Evolutionary conservation across 1,140 invertebrate species (phyloP), one percentile per base, ranked within the genome.

Genomic region (Pseudomyrmex flavicornis): DNA sequence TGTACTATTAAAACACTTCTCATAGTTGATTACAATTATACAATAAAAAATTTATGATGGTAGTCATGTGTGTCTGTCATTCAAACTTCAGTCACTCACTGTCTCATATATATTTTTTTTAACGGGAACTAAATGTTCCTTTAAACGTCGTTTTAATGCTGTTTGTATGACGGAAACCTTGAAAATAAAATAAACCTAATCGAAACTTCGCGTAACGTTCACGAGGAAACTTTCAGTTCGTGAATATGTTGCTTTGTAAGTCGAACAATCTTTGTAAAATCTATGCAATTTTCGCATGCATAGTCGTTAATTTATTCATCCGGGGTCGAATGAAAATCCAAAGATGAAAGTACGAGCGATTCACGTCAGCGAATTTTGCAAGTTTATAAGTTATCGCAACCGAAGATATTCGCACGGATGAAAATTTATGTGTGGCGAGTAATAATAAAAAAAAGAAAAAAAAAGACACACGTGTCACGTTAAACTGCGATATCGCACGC

Each of bases 211-310:
- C n/a, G 10, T 26, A 46, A 1, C 2, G 12, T 15, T 2, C 7
- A n/a, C 44, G 50, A 79, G 46, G 46, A 59, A 80, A 35, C 35
- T 48, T 76, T 59, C 61, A 35, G 35, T 70, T 48, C 50, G 56
- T 50, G 59, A 79, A 70, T 35, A 80, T 50, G 26, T 48, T 3
- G 20, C 66, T 80, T 72, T 56, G 76, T 56, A 59, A 72, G 72
- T 48, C 13, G 26, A 69, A 10, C 12, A 35, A 5, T 35, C 35
- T 35, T 35, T 35, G 35, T 35, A 5, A 35, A 35, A 35, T 35
- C 35, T 35, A 35, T 35, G 35, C 35, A 35, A 79, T 2, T 79
- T 79, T 54, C 17, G 44, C 26, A 12, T 17, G 20, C 59, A 10
- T 26, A 46, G 66, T 46, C 44, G 22, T 61, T 17, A 48, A 70